Conservation (phyloP, 2,797 vertebrate genomes). For the Vultur gryphus region DNA sequence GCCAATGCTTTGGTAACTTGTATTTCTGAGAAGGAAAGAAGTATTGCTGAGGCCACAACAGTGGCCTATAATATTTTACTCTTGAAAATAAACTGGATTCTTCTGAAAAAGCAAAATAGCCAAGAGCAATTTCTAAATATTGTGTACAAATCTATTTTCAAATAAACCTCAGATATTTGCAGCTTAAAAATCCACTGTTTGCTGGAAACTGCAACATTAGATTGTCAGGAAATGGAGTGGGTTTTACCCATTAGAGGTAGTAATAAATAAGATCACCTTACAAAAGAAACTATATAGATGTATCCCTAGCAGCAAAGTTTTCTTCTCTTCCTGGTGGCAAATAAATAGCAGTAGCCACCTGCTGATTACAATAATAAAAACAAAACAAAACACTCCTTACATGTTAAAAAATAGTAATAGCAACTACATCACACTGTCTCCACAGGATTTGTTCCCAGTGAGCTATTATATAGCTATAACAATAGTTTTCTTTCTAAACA, state of each 20-base stretch:
- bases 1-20: neutral
- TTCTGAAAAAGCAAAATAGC: neutral
- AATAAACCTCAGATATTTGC: neutral
- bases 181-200: neutral
- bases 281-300: neutral
- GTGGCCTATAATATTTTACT: neutral
- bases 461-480: neutral
- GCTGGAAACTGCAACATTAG: neutral
- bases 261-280: neutral
- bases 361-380: neutral
- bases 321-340: neutral
- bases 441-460: neutral
- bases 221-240: neutral
- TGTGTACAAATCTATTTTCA: neutral
- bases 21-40: neutral
- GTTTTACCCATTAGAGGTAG: neutral
- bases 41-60: neutral
- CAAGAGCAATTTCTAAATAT: neutral
- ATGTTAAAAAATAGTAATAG: neutral
- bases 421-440: neutral
- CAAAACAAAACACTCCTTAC: neutral
- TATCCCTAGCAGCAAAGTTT: neutral
- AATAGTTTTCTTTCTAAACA: neutral
- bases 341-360: neutral
- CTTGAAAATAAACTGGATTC: neutral